phyloP scores from a whole-genome alignment of 2,113 vertebrate genomes.

The Pterocles burchelli region DNA sequence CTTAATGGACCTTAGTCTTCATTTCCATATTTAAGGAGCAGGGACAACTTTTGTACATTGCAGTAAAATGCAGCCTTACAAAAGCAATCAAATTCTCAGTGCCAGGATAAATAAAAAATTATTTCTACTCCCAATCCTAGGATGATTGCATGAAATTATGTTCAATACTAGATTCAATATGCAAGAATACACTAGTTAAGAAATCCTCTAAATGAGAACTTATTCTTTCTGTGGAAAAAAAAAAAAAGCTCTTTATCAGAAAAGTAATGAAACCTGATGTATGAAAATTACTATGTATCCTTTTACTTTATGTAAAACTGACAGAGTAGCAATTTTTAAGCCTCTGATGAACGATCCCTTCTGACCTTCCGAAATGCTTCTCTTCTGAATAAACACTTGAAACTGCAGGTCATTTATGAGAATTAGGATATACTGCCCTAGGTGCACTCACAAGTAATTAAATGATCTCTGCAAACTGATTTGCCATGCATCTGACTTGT shows the following conservation, averaged over 20 bases:
- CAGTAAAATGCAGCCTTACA: not conserved
- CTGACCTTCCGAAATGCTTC: slow-evolving; percentile 9
- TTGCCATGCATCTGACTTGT: not conserved
- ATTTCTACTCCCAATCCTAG: not conserved
- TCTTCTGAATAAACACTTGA: slow-evolving; percentile 26
- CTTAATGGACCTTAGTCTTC: not conserved
- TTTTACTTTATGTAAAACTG: not conserved
- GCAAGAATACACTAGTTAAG: not conserved
- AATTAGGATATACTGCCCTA: slow-evolving; percentile 9
- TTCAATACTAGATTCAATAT: not conserved
- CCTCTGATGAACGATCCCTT: not conserved
- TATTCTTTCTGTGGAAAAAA: not conserved
- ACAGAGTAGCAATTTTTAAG: not conserved
- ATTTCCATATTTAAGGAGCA: not conserved
- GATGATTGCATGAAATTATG: not conserved
- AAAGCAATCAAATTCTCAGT: not conserved
- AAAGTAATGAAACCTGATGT: not conserved
- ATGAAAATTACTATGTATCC: not conserved
- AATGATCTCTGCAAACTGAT: slow-evolving; percentile 21
- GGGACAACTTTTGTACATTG: not conserved
- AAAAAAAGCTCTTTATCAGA: not conserved
- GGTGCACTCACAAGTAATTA: slow-evolving; percentile 11
- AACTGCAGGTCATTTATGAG: slow-evolving; percentile 21
- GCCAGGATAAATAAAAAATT: not conserved
- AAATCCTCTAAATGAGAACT: not conserved